Evolutionary conservation across 1,140 invertebrate genomes (phyloP).

Genomic region (Anastrepha ludens): DNA sequence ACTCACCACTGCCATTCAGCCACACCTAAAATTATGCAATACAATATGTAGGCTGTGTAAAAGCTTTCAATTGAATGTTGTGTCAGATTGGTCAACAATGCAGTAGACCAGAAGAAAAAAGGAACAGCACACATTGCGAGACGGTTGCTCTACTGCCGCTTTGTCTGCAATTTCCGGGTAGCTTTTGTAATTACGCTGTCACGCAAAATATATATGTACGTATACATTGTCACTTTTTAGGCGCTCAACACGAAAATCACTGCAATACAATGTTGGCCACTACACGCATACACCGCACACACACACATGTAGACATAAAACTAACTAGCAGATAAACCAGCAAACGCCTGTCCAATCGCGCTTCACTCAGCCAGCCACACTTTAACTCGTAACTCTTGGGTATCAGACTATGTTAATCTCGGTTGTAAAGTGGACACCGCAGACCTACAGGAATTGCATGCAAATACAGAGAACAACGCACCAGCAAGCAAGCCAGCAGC

Average conservation of each 20-base stretch:
- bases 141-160: neutral
- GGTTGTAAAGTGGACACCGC: constrained; percentile 15
- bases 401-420: constrained; percentile 43
- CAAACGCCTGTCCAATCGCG: neutral
- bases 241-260: neutral
- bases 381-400: neutral
- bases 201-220: constrained; percentile 16
- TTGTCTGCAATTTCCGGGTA: constrained; percentile 39
- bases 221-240: constrained; percentile 13
- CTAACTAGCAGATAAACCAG: neutral
- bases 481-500: neutral
- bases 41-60: neutral
- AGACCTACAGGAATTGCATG: constrained; percentile 30
- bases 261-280: neutral
- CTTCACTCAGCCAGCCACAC: neutral
- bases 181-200: constrained; percentile 23
- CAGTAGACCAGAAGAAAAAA: neutral
- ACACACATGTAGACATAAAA: neutral
- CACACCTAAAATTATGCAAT: constrained; percentile 20
- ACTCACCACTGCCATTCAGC: no score
- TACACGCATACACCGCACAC: neutral
- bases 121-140: neutral
- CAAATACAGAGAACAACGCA: neutral
- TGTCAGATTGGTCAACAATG: neutral
- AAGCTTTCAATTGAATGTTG: constrained; percentile 11